phyloP scores from a whole-genome alignment of 2,888 invertebrate genomes.

The Pammene fasciana region DNA sequence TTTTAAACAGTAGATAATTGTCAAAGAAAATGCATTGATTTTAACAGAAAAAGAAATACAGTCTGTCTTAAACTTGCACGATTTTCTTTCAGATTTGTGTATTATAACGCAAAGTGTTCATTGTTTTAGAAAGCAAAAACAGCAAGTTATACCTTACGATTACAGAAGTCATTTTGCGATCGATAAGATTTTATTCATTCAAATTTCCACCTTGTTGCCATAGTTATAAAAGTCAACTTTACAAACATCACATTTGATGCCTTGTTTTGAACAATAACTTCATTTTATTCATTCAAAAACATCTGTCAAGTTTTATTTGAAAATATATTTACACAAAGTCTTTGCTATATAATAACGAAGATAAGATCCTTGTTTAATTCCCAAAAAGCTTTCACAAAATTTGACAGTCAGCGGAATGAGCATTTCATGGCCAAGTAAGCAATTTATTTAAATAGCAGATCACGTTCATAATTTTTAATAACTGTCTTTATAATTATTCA shows the following conservation, averaged over 20 bases:
- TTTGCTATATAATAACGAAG: conserved; percentile 1
- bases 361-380: not conserved
- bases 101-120: not conserved
- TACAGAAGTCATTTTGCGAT: no score
- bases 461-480: not conserved
- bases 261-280: no score
- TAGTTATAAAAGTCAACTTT: no score
- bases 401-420: no score
- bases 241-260: no score
- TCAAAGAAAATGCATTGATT: conserved; percentile 50
- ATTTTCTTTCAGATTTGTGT: conserved; percentile 4
- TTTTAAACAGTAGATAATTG: conserved; percentile 44
- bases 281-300: no score
- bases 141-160: not conserved
- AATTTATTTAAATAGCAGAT: no score
- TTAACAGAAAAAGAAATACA: conserved; percentile 53
- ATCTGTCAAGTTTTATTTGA: not conserved
- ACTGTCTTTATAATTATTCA: not conserved
- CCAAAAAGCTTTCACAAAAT: conserved; percentile 4
- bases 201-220: no score
- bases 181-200: no score
- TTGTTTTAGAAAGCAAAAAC: not conserved
- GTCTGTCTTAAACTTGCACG: conserved; percentile 54
- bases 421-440: no score
- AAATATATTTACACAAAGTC: no score